Conservation (phyloP, 2,888 invertebrate genomes). For the Anorthoa munda region DNA sequence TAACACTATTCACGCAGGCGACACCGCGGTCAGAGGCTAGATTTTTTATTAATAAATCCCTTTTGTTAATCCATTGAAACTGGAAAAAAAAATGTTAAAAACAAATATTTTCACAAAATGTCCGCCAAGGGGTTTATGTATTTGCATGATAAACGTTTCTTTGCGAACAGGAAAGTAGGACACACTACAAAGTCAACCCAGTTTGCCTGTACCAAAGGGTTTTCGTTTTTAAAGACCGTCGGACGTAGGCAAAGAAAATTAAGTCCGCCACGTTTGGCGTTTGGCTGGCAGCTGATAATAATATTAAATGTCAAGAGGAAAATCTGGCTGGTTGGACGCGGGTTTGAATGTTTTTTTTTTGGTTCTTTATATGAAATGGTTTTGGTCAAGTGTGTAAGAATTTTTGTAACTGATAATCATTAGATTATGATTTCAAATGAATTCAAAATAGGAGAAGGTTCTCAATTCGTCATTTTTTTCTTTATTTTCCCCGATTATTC, state of each 20-base stretch:
- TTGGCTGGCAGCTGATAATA: not conserved
- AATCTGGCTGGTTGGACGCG: no score
- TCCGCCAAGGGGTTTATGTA: constrained; percentile 33
- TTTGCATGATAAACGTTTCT: constrained; percentile 54
- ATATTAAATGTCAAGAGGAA: not conserved
- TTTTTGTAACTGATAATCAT: not conserved
- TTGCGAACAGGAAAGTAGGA: constrained; percentile 41
- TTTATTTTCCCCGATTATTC: no score
- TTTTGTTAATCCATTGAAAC: not conserved
- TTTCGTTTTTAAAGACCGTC: constrained; percentile 19
- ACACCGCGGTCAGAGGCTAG: no score
- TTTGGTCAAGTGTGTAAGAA: not conserved
- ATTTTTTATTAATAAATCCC: no score
- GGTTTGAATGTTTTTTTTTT: not conserved
- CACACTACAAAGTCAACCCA: constrained; percentile 49
- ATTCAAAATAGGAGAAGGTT: no score
- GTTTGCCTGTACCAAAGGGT: constrained; percentile 28
- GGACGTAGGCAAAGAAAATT: constrained; percentile 20
- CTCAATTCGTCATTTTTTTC: no score
- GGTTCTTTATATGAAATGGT: not conserved
- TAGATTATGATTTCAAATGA: no score
- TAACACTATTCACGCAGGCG: no score
- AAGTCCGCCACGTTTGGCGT: constrained; percentile 21
- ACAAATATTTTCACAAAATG: constrained; percentile 2
- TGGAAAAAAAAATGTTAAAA: not conserved